Conservation (phyloP, 2,888 invertebrate genomes). For the Dioctria linearis region DNA sequence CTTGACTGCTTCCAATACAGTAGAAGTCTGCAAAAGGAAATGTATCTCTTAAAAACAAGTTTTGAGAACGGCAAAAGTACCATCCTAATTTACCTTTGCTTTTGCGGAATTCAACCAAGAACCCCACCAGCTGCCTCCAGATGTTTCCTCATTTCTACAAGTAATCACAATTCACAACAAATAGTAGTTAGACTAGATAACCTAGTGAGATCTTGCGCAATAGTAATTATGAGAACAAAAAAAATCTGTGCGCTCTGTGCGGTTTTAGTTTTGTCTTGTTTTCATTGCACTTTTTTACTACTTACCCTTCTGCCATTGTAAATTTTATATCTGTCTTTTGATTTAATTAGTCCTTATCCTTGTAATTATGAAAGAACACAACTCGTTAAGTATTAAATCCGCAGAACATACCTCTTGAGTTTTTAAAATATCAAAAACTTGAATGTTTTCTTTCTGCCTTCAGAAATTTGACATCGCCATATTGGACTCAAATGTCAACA, state of each 20-base stretch:
- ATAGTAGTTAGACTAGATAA: background rate
- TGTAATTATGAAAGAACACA: no score
- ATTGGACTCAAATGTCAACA: conserved; percentile 55
- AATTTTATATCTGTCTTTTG: no score
- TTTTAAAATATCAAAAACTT: conserved; percentile 18
- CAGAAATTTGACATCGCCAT: conserved; percentile 56
- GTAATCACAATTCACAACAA: background rate
- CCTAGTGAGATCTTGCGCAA: background rate
- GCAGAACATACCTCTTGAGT: conserved; percentile 17
- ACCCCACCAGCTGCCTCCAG: conserved; percentile 74
- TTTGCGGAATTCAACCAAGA: conserved; percentile 76
- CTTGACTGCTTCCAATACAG: conserved; percentile 83
- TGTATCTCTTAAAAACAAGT: conserved; percentile 31
- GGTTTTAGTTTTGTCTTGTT: background rate
- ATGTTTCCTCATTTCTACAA: conserved; percentile 19
- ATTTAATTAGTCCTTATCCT: no score
- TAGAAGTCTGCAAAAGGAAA: conserved; percentile 75
- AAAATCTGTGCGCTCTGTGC: background rate
- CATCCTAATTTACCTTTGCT: conserved; percentile 71
- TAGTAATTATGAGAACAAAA: conserved; percentile 2
- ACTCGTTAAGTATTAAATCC: background rate
- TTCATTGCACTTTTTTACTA: background rate
- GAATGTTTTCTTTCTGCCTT: conserved; percentile 51
- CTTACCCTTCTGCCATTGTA: conserved; percentile 55
- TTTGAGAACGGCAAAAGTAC: background rate